Evolutionary conservation across 1,140 invertebrate genomes (phyloP).

Genomic region (Ceratina australensis): DNA sequence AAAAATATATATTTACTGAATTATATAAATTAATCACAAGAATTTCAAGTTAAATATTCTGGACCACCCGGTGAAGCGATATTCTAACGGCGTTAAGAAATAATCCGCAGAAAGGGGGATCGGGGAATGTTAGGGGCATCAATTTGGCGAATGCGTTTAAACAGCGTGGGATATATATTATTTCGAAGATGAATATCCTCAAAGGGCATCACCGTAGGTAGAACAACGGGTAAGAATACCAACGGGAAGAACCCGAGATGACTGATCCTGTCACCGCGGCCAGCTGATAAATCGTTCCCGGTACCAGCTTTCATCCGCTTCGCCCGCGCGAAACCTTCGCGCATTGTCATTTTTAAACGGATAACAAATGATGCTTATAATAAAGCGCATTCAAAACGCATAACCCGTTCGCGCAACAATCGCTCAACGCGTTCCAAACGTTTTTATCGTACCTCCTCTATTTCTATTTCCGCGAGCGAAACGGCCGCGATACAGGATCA

Average conservation of each 20-base stretch:
- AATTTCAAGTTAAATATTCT: too few relatives aligned
- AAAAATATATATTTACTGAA: too few relatives aligned
- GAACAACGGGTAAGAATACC: constrained; percentile 7
- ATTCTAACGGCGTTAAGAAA: neutral
- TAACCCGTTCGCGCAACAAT: constrained; percentile 40
- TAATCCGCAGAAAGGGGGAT: too few relatives aligned
- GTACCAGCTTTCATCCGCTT: constrained; percentile 16
- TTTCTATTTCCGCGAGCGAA: constrained; percentile 31
- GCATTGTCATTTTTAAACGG: constrained; percentile 70
- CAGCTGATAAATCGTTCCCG: constrained; percentile 66
- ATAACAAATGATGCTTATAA: constrained; percentile 73
- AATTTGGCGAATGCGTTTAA: neutral
- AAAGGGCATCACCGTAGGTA: constrained; percentile 8
- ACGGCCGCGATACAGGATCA: constrained; percentile 26
- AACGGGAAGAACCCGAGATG: constrained; percentile 33
- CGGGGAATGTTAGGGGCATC: neutral
- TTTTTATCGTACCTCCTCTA: constrained; percentile 22
- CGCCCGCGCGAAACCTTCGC: constrained; percentile 22
- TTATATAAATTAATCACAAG: too few relatives aligned
- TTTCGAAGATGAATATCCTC: constrained; percentile 13
- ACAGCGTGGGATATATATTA: constrained; percentile 7
- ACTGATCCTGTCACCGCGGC: constrained; percentile 53
- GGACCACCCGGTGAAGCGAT: too few relatives aligned
- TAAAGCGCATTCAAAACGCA: constrained; percentile 66
- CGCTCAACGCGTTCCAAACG: constrained; percentile 20